phyloP scores from a whole-genome alignment of 2,888 invertebrate species.

The Caradrina clavipalpis region DNA sequence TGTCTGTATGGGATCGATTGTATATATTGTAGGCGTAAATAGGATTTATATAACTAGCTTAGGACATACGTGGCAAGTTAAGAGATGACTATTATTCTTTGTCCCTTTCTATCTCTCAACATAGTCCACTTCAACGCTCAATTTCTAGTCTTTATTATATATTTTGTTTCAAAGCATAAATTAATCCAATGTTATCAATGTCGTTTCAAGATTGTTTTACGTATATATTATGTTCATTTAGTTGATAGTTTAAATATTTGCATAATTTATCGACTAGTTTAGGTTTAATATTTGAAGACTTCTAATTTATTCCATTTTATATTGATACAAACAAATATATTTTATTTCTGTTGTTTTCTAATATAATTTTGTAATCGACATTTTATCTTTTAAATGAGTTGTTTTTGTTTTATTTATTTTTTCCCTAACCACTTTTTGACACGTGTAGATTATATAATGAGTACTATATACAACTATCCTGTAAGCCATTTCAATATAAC shows the following conservation, averaged over 20 bases:
- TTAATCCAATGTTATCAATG: too few relatives aligned
- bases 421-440: background rate
- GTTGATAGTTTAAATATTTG: conserved; percentile 28
- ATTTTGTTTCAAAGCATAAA: background rate
- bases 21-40: conserved; percentile 48
- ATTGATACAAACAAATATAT: conserved; percentile 35
- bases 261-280: conserved; percentile 33
- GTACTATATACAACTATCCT: background rate
- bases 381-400: conserved; percentile 51
- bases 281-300: conserved; percentile 30
- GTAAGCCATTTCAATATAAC: conserved; percentile 10
- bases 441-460: background rate
- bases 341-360: conserved; percentile 61
- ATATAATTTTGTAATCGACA: conserved; percentile 64
- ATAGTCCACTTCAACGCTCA: conserved; percentile 76
- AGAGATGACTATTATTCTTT: conserved; percentile 62
- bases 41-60: conserved; percentile 56
- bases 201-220: too few relatives aligned
- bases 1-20: conserved; percentile 33
- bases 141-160: conserved; percentile 80
- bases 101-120: conserved; percentile 66
- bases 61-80: conserved; percentile 62
- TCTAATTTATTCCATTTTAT: conserved; percentile 54
- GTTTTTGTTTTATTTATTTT: conserved; percentile 56
- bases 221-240: conserved; percentile 3